Conservation (phyloP, 2,113 vertebrate species). For the Octodon degus region DNA sequence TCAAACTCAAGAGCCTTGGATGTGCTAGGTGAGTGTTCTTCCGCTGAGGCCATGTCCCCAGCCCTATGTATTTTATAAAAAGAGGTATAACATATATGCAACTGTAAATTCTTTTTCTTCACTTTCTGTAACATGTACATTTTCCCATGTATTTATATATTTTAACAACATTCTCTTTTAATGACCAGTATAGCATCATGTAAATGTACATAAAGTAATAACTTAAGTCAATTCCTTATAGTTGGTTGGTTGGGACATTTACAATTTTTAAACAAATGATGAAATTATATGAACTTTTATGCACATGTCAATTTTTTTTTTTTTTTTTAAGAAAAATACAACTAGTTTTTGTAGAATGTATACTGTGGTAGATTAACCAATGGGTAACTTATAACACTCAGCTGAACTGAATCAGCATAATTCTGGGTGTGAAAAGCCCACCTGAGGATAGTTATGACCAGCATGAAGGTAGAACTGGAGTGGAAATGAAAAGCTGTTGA, state of each 20-base stretch:
- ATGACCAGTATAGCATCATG: constrained; percentile 16
- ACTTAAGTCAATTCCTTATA: neutral
- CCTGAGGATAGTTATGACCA: neutral
- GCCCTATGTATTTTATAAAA: neutral
- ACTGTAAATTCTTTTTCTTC: neutral
- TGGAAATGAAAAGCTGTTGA: neutral
- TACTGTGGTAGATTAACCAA: neutral
- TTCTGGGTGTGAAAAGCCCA: neutral
- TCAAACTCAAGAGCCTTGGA: neutral
- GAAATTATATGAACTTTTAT: constrained; percentile 28
- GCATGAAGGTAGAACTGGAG: neutral
- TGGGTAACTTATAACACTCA: neutral
- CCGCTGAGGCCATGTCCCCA: too few relatives aligned
- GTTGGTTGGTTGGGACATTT: neutral
- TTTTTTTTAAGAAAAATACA: neutral
- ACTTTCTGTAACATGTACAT: constrained; percentile 4
- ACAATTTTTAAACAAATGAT: constrained; percentile 44
- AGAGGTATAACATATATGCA: neutral
- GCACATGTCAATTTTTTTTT: neutral
- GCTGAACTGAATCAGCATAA: neutral
- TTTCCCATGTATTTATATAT: neutral
- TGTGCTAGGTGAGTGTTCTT: neutral
- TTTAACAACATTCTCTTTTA: constrained; percentile 41
- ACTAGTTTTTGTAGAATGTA: neutral
- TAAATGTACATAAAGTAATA: neutral